Evolutionary conservation across 2,888 invertebrate genomes (phyloP), one percentile per base, ranked within the genome.

Genomic region (Actias luna): DNA sequence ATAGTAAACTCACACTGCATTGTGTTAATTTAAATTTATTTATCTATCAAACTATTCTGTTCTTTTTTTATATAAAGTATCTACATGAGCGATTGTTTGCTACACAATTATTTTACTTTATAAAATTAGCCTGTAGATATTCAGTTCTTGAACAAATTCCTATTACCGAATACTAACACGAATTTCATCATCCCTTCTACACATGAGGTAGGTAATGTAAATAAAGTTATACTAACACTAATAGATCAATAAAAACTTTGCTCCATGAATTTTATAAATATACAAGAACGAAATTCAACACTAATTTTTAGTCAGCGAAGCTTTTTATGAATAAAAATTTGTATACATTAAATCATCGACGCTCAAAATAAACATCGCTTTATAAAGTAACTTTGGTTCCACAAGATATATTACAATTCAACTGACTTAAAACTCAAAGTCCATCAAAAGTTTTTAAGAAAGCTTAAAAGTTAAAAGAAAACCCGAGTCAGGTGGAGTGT

Each of bases 401-500:
- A 72, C 83, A 87, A 90, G 90, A 91, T 89, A 85, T 89, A 91
- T 89, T 89, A 89, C 89, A 88, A 91, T 91, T 90, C 88, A 89
- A 91, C 85, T 87, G 85, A 89, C 88, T 91, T 89, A 89, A 90
- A 91, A 90, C 89, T 89, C 86, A 77, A 85, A 91, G 89, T 90
- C 90, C 88, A 91, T 91, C 91, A 90, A 88, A 89, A 89, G 84
- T 91, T 89, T 81, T 78, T 84, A 89, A 88, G 85, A 86, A 88
- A 88, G 90, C 91, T 92, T 91, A 91, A 89, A 92, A 92, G 92
- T 92, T 92, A 92, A 89, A 89, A 89, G 90, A 91, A 91, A 91
- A 89, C 85, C 86, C 86, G 77, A 89, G 88, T 89, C 90, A 89
- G 92, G 89, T 91, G 84, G 84, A 88, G 87, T 84, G 82, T 77